Evolutionary conservation across 2,113 vertebrate genomes (phyloP).

Genomic region (Chloropsis cyanopogon): DNA sequence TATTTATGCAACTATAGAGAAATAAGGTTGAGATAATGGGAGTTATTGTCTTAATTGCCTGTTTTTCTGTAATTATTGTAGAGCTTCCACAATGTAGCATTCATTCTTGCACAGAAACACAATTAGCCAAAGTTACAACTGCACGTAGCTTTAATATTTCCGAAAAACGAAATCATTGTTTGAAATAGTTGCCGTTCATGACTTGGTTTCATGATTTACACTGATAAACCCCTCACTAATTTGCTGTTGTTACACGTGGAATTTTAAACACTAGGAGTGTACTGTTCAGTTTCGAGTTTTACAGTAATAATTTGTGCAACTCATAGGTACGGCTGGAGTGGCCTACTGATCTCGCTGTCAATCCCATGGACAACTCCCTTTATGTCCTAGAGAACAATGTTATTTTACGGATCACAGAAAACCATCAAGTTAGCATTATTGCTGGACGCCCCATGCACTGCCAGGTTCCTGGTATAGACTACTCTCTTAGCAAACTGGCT

Average conservation of each 20-base stretch:
- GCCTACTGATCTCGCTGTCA: slow-evolving; percentile 97
- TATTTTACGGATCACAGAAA: slow-evolving; percentile 97
- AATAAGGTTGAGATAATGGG: slow-evolving; percentile 54
- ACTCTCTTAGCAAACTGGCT: slow-evolving; percentile 97
- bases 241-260: slow-evolving; percentile 60
- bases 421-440: slow-evolving; percentile 99
- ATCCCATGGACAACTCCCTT: slow-evolving; percentile 98
- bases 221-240: slow-evolving; percentile 59
- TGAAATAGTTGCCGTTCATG: slow-evolving; percentile 49
- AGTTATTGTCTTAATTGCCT: slow-evolving; percentile 66
- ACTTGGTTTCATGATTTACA: slow-evolving; percentile 40
- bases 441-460: slow-evolving; percentile 98
- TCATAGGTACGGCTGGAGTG: slow-evolving; percentile 95
- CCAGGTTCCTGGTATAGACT: slow-evolving; percentile 98
- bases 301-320: slow-evolving; percentile 60
- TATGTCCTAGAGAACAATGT: slow-evolving; percentile 98
- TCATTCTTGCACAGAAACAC: slow-evolving; percentile 51
- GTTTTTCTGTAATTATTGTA: slow-evolving; percentile 63
- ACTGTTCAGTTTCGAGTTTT: slow-evolving; percentile 47
- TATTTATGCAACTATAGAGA: slow-evolving; percentile 40
- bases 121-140: slow-evolving; percentile 42
- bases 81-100: slow-evolving; percentile 48
- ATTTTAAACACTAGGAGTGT: slow-evolving; percentile 63
- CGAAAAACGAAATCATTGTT: slow-evolving; percentile 2
- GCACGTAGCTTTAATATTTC: slow-evolving; percentile 52